Evolutionary conservation across 2,888 invertebrate genomes (phyloP), one percentile per base, ranked within the genome.

Genomic region (Pyralis farinalis): DNA sequence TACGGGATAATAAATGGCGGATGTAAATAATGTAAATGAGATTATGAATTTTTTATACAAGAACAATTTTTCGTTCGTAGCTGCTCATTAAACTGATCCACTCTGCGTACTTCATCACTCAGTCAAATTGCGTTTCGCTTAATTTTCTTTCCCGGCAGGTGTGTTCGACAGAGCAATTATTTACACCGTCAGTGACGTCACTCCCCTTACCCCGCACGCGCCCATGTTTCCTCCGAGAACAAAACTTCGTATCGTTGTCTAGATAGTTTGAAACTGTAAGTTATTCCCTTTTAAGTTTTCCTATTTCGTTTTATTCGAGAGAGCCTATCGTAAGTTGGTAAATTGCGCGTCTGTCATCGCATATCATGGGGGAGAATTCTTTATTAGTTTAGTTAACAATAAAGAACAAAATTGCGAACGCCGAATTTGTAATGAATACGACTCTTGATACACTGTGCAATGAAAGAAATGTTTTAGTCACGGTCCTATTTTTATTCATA

Each of bases 81-180:
- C 76, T 84, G 70, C 81, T 85, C 84, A 86, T 88, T 86, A 86
- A 84, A 84, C 75, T 80, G 81, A 86, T 86, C 80, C 80, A 76
- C 75, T 67, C 67, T 71, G 70, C 82, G 83, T 85, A 79, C 87
- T 85, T 82, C 81, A 87, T 87, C 87, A 87, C 83, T 88, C 86
- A 87, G 85, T 86, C 86, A 86, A 87, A 87, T 87, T 86, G 83
- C 85, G 85, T 86, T 86, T 81, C 84, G 77, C 87, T 87, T 88
- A 87, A 88, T 88, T 87, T 88, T 87, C 86, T 87, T 87, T 86
- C 74, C 75, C 76, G 74, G 81, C 88, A 87, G 88, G 87, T 88
- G 88, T 87, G 84, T 88, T 88, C 88, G 88, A 88, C 88, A 84
- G 81, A 85, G 84, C 85, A 87, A 87, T 88, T 88, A 88, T 88